Conservation (phyloP, 2,888 invertebrate genomes). For the Heliconius aoede region DNA sequence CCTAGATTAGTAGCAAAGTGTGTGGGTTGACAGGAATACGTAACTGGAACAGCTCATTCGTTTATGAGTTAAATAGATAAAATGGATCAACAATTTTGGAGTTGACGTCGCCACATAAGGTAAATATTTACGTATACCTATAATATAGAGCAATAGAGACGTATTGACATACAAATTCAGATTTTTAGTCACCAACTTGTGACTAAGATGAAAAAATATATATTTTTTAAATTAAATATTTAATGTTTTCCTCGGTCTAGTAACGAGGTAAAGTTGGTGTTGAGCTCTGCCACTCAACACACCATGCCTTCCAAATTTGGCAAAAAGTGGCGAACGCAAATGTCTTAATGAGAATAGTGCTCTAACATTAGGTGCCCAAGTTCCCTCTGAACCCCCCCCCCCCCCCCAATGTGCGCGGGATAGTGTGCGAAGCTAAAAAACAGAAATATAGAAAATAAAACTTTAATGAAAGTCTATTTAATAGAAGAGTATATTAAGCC, state of each 20-base stretch:
- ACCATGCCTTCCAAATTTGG: too few species aligned
- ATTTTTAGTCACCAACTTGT: neutral
- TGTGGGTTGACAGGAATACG: constrained; percentile 2
- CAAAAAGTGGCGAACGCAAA: too few species aligned
- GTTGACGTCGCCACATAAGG: neutral
- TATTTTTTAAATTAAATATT: too few species aligned
- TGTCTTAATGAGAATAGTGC: too few species aligned
- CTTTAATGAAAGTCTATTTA: neutral
- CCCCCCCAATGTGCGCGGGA: too few species aligned
- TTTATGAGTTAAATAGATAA: neutral
- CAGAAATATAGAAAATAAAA: neutral
- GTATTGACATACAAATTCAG: neutral
- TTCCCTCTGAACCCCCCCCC: too few species aligned
- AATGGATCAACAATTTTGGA: neutral
- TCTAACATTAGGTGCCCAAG: too few species aligned
- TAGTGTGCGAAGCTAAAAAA: too few species aligned
- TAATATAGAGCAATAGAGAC: neutral
- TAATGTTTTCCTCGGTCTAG: too few species aligned
- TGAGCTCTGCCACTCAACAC: too few species aligned
- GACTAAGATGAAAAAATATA: too few species aligned
- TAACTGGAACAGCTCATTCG: neutral
- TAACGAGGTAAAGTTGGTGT: too few species aligned
- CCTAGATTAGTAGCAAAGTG: neutral
- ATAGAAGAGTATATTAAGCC: neutral
- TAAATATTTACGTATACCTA: neutral